Evolutionary conservation across 64 coral and sea anemone genomes (phyloP).

Genomic region (Montipora cactus): DNA sequence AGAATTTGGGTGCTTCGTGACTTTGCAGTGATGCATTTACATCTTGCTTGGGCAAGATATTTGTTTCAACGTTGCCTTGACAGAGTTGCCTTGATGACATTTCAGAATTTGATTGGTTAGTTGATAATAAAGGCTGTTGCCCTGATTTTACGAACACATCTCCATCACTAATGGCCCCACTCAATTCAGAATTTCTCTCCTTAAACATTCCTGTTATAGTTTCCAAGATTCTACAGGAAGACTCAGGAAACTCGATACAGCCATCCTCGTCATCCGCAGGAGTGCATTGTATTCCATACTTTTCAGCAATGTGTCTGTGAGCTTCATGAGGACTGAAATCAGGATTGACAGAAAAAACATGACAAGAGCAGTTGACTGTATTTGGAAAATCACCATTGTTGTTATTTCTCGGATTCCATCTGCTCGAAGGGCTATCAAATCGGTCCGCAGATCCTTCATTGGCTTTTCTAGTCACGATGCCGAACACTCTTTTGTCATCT

Average conservation of each 20-base stretch:
- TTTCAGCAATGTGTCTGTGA: slow-evolving; percentile 73
- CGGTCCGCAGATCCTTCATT: slow-evolving; percentile 43
- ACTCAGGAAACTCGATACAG: slow-evolving; percentile 80
- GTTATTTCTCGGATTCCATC: slow-evolving; percentile 45
- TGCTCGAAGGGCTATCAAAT: slow-evolving; percentile 2
- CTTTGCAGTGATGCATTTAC: background rate
- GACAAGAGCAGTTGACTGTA: slow-evolving; percentile 92
- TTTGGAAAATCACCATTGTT: slow-evolving; percentile 42
- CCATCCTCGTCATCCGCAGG: slow-evolving; percentile 9
- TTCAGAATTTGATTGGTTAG: slow-evolving; percentile 73
- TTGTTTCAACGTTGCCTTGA: background rate
- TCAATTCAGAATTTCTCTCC: slow-evolving; percentile 47
- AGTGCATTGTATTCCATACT: slow-evolving; percentile 85
- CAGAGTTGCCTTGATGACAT: background rate
- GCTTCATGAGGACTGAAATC: slow-evolving; percentile 64
- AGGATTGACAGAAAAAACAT: slow-evolving; percentile 91
- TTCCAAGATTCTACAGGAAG: slow-evolving; percentile 74
- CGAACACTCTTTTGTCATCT: slow-evolving; percentile 95
- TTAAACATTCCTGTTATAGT: slow-evolving; percentile 80
- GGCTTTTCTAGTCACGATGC: slow-evolving; percentile 87
- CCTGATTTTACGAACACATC: background rate
- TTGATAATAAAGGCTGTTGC: slow-evolving; percentile 21
- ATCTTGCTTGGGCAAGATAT: background rate
- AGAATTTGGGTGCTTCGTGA: background rate
- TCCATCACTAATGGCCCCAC: slow-evolving; percentile 48